phyloP scores from a whole-genome alignment of 2,113 vertebrate genomes.

The Atherinomorus stipes region DNA sequence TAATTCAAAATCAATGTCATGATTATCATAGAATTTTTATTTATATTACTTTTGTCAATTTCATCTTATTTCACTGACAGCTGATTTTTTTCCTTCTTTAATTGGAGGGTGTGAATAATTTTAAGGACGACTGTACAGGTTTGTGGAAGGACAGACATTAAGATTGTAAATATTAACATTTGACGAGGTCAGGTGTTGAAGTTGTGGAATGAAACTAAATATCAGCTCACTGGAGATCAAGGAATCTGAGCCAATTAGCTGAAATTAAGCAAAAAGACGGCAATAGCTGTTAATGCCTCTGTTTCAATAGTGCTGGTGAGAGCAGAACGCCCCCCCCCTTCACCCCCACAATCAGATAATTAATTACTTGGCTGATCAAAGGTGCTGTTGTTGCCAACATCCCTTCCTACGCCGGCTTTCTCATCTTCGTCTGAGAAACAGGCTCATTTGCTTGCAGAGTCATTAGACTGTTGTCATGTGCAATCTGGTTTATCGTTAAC shows the following conservation, averaged over 20 bases:
- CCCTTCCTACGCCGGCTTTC: constrained; percentile 39
- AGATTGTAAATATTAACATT: constrained; percentile 10
- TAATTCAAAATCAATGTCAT: no score
- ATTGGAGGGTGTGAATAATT: no score
- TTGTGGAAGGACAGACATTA: background rate
- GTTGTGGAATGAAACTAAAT: constrained; percentile 43
- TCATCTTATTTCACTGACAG: no score
- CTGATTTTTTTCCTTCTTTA: no score
- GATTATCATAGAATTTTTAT: no score
- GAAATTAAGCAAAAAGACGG: constrained; percentile 61
- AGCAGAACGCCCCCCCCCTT: constrained; percentile 32
- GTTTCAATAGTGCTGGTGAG: constrained; percentile 66
- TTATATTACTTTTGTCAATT: no score
- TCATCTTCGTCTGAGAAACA: constrained; percentile 37
- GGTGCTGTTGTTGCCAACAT: constrained; percentile 58
- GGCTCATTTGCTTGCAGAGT: constrained; percentile 51
- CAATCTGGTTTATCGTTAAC: constrained; percentile 48
- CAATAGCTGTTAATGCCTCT: constrained; percentile 54
- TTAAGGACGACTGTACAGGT: no score
- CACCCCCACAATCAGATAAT: constrained; percentile 68
- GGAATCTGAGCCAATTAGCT: constrained; percentile 57
- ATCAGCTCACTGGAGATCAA: constrained; percentile 34
- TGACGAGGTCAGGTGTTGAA: background rate
- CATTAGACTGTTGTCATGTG: constrained; percentile 60
- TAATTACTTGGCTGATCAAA: constrained; percentile 77